phyloP scores from a whole-genome alignment of 2,888 invertebrate genomes.

The Labia minor region DNA sequence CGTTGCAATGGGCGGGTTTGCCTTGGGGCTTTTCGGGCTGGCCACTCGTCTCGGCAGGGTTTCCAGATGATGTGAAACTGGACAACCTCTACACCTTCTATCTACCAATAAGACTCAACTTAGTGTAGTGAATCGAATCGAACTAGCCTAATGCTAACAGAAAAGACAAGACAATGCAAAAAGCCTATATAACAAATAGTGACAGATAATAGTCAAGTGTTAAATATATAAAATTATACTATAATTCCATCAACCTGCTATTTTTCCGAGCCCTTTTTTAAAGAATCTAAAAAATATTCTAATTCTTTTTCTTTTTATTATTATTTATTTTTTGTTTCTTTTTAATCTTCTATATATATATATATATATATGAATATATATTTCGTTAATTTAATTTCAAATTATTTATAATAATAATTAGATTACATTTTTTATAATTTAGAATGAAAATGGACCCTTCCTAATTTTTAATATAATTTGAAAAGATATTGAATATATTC shows the following conservation, averaged over 20 bases:
- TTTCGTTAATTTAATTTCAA: too few relatives aligned
- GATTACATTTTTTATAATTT: too few relatives aligned
- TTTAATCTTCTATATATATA: too few relatives aligned
- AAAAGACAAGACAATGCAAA: not conserved
- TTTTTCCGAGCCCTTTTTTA: not conserved
- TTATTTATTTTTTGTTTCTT: too few relatives aligned
- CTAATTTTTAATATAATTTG: too few relatives aligned
- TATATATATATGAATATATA: too few relatives aligned
- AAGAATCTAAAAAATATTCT: too few relatives aligned
- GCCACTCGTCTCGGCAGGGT: not conserved
- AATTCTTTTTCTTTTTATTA: too few relatives aligned
- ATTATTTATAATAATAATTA: too few relatives aligned
- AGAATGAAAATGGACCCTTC: too few relatives aligned
- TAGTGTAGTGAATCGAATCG: slow-evolving; percentile 7
- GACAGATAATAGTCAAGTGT: not conserved
- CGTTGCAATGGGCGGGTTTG: not conserved
- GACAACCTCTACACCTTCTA: not conserved
- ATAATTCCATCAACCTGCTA: not conserved
- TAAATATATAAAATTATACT: not conserved
- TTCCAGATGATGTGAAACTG: not conserved
- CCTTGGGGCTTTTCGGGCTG: not conserved
- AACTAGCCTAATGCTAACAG: not conserved
- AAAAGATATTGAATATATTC: too few relatives aligned
- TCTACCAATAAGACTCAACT: not conserved
- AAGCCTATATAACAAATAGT: not conserved